Conservation (phyloP, 2,797 vertebrate genomes). For the Hemibagrus guttatus region DNA sequence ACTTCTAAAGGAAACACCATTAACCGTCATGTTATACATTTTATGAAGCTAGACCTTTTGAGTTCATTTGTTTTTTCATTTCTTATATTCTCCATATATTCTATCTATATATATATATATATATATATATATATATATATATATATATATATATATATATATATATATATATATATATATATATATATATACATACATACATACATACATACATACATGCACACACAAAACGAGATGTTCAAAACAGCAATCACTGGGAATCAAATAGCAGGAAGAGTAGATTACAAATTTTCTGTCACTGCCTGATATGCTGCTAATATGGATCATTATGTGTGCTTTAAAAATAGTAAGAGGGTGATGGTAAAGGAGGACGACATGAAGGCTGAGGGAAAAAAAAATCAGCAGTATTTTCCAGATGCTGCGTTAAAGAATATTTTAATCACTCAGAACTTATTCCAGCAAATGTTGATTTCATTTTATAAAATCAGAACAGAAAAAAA, state of each 20-base stretch:
- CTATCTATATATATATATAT: no score
- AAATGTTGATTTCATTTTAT: background rate
- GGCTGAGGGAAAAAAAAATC: background rate
- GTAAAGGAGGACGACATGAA: slow-evolving; percentile 16
- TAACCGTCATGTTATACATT: background rate
- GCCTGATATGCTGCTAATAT: slow-evolving; percentile 27
- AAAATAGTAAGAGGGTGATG: slow-evolving; percentile 28
- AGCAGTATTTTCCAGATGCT: background rate
- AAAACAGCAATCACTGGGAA: slow-evolving; percentile 3
- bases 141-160: no score
- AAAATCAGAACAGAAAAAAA: background rate
- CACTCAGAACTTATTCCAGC: background rate
- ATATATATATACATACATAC: background rate
- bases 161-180: background rate
- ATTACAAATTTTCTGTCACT: background rate
- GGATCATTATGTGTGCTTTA: slow-evolving; percentile 30
- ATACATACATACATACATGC: no score
- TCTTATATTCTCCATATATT: no score
- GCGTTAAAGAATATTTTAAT: background rate
- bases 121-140: no score
- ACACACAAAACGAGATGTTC: background rate
- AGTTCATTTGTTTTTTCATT: background rate
- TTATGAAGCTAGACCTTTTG: background rate
- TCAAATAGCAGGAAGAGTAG: slow-evolving; percentile 9
- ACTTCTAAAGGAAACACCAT: background rate